Conservation (phyloP, 2,797 vertebrate species). For the Phataginus tricuspis region DNA sequence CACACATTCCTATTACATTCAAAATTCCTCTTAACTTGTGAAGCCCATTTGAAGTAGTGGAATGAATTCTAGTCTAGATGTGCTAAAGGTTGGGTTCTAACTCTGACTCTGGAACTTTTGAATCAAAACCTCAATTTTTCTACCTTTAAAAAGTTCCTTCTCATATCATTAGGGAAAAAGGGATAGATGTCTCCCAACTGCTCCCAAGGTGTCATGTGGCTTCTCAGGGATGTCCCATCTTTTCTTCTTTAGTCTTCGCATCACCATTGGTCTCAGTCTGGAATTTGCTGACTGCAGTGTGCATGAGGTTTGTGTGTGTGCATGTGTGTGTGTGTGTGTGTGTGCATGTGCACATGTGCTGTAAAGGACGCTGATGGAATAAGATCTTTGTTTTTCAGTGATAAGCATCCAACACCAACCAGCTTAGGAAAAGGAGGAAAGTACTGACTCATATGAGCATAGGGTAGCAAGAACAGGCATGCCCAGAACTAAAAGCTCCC, state of each 20-base stretch:
- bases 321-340: too few species aligned
- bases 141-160: background rate
- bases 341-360: fast-evolving
- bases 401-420: background rate
- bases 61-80: background rate
- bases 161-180: background rate
- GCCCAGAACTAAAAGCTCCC: background rate
- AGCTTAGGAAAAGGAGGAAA: background rate
- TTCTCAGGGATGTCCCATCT: background rate
- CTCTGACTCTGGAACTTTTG: background rate
- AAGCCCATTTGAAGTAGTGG: background rate
- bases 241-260: background rate
- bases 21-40: background rate
- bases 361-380: background rate
- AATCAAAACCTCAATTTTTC: background rate
- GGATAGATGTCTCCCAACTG: background rate
- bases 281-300: background rate
- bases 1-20: background rate
- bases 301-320: background rate
- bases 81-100: background rate
- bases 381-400: background rate
- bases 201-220: background rate
- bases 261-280: background rate
- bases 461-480: background rate
- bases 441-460: background rate